A percentile compares a stretch with the other conserved stretches of the same genome.
Conservation (phyloP, 2,888 invertebrate species). For the Conops quadrifasciatus region DNA sequence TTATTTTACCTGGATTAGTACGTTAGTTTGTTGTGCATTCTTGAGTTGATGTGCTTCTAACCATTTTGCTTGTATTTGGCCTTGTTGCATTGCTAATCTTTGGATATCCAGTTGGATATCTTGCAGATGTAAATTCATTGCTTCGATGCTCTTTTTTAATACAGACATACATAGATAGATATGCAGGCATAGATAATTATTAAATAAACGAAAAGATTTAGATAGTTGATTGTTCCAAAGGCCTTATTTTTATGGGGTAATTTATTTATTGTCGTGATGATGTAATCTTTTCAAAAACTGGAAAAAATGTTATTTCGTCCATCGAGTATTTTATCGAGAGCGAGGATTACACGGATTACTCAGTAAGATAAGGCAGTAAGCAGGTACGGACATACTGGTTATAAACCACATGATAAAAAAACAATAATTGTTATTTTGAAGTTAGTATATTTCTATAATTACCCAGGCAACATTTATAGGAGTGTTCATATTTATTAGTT, state of each 20-base stretch:
- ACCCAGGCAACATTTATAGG: too few species aligned
- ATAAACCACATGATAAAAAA: too few species aligned
- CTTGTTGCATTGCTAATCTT: constrained; percentile 83
- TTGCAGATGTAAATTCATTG: constrained; percentile 90
- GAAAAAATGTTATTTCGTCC: too few species aligned
- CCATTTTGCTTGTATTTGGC: constrained; percentile 74
- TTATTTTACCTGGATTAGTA: constrained; percentile 63
- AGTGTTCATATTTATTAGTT: too few species aligned
- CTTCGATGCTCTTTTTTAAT: constrained; percentile 66
- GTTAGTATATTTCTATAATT: too few species aligned
- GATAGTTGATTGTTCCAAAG: not conserved
- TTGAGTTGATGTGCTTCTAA: constrained; percentile 70
- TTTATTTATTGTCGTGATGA: not conserved
- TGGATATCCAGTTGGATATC: constrained; percentile 95
- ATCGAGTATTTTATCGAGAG: too few species aligned
- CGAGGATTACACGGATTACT: too few species aligned
- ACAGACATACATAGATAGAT: constrained; percentile 34
- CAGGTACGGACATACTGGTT: too few species aligned
- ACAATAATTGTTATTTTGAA: too few species aligned
- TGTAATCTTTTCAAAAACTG: too few species aligned
- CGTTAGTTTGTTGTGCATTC: constrained; percentile 68
- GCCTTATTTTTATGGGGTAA: too few species aligned
- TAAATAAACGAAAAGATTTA: not conserved
- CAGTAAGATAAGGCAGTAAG: too few species aligned
- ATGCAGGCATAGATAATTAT: constrained; percentile 14